phyloP scores from a whole-genome alignment of 2,888 invertebrate species.

The Galerucella nymphaeae region DNA sequence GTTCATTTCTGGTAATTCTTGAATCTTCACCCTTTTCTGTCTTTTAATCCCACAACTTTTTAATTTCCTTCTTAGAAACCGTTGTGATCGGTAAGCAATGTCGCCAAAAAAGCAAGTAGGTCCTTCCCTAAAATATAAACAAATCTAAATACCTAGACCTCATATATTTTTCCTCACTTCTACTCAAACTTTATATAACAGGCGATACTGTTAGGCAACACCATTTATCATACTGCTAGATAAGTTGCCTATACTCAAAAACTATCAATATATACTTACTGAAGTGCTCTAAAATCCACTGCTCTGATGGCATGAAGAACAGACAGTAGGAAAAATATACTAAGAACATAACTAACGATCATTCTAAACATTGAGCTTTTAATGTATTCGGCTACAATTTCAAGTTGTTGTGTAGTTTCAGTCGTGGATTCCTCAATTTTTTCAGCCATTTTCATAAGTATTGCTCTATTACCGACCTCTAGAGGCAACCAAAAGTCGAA shows the following conservation, averaged over 20 bases:
- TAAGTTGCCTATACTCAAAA: no score
- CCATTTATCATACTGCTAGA: background rate
- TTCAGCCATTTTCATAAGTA: slow-evolving; percentile 49
- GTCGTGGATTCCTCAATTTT: slow-evolving; percentile 47
- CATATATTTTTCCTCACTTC: no score
- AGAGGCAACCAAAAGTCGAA: slow-evolving; percentile 62
- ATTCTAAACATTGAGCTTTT: slow-evolving; percentile 49
- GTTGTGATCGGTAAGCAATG: slow-evolving; percentile 38
- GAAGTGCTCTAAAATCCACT: slow-evolving; percentile 50
- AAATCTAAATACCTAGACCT: background rate
- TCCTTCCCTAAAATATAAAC: slow-evolving; percentile 41
- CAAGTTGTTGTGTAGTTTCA: slow-evolving; percentile 46
- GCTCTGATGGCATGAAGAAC: slow-evolving; percentile 52
- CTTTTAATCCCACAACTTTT: slow-evolving; percentile 39
- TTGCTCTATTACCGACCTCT: slow-evolving; percentile 49
- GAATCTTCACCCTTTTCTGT: slow-evolving; percentile 43
- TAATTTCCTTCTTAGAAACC: slow-evolving; percentile 35
- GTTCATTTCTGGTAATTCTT: slow-evolving; percentile 27
- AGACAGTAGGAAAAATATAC: slow-evolving; percentile 53
- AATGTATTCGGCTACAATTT: slow-evolving; percentile 48
- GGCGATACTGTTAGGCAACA: no score
- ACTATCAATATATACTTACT: slow-evolving; percentile 42
- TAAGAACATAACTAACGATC: slow-evolving; percentile 54
- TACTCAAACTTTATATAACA: no score
- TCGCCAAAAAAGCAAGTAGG: slow-evolving; percentile 44